Base-by-base conservation (phyloP, 2,797 vertebrate genomes). In the Anisognathus igniventris region DNA sequence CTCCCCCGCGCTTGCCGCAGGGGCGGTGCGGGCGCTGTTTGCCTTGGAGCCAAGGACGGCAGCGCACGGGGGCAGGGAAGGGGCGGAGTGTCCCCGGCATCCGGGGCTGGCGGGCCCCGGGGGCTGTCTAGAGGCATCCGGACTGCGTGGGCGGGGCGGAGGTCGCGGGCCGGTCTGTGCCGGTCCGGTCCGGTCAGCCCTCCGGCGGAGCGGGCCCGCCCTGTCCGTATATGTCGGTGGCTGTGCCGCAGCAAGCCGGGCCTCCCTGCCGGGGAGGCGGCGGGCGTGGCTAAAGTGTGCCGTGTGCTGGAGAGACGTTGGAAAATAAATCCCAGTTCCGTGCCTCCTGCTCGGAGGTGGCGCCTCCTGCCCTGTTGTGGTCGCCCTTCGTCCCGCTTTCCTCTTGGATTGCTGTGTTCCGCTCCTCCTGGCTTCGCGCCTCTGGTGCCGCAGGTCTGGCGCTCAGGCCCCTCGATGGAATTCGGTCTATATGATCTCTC, bases 211-310 rank as follows among this genome's bases (percentile, higher is more conserved):
- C 1, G 28, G 33, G 13, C 20, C 20, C 23, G 4, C 21, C 51
- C 48, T 19, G 1, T 9, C 20, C 5, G 4, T 40, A 0, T 10
- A 0, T 25, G 7, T 18, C 4, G 44, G 7, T 15, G 72, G 6
- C 14, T 14, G 7, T 61, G n/a, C 35, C 10, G 14, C 83, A 42
- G 37, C 28, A 2, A 21, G 57, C 42, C 4, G 18, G 8, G n/a
- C 5, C 22, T 60, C 5, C 8, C 8, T 9, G 12, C 10, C 3
- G 12, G 13, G 19, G 16, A 8, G 6, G 0, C 68, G 3, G 2
- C 7, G 13, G 56, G 47, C 12, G 9, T n/a, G 44, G 37, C 62
- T 40, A 22, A 58, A 42, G 44, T 0, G 21, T 33, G 57, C 23
- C 12, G 4, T 18, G 3, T 39, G 1, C 56, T 40, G 56, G 23